These are phyloP conservation scores for Drosophila borborema DNA, from an alignment of 2,888 invertebrate species.

Conservation along the genomic window DNA sequence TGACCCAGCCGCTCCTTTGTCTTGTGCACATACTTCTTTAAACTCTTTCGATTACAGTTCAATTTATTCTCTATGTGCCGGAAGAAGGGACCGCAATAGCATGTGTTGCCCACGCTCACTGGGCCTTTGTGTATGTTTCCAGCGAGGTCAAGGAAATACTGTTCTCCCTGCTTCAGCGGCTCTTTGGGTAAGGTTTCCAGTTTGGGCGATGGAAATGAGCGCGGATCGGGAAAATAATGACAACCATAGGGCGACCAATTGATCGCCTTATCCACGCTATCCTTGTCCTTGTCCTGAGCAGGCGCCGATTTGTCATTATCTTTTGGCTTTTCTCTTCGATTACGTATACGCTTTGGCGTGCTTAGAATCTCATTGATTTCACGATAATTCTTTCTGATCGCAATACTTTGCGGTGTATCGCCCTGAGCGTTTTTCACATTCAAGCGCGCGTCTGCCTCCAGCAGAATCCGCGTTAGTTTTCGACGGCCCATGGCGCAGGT, in stretches of 20 bases:
- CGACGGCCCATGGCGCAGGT: conserved; percentile 96
- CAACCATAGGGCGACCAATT: conserved; percentile 96
- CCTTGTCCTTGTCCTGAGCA: conserved; percentile 78
- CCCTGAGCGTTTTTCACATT: conserved; percentile 87
- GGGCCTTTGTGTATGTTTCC: conserved; percentile 98
- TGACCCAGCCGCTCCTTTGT: conserved; percentile 92
- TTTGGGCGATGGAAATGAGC: conserved; percentile 93
- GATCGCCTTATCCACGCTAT: conserved; percentile 84
- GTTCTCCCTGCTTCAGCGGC: conserved; percentile 94
- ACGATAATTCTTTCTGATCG: conserved; percentile 92
- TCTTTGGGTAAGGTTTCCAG: conserved; percentile 94
- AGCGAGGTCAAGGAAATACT: conserved; percentile 96
- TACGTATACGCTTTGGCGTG: conserved; percentile 83
- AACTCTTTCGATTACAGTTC: conserved; percentile 90
- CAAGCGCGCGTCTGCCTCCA: conserved; percentile 93
- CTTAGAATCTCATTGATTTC: conserved; percentile 93
- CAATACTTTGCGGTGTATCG: conserved; percentile 96
- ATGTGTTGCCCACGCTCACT: conserved; percentile 96
- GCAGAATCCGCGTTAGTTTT: conserved; percentile 94
- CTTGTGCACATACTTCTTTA: conserved; percentile 87
- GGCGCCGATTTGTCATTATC: conserved; percentile 32
- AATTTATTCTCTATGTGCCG: conserved; percentile 94
- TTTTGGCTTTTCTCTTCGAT: conserved; percentile 71
- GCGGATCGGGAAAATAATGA: conserved; percentile 94
- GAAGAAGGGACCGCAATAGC: conserved; percentile 96